Evolutionary conservation across 2,113 vertebrate species (phyloP), one percentile per base, ranked within the genome.

Genomic region (Eurypyga helias): DNA sequence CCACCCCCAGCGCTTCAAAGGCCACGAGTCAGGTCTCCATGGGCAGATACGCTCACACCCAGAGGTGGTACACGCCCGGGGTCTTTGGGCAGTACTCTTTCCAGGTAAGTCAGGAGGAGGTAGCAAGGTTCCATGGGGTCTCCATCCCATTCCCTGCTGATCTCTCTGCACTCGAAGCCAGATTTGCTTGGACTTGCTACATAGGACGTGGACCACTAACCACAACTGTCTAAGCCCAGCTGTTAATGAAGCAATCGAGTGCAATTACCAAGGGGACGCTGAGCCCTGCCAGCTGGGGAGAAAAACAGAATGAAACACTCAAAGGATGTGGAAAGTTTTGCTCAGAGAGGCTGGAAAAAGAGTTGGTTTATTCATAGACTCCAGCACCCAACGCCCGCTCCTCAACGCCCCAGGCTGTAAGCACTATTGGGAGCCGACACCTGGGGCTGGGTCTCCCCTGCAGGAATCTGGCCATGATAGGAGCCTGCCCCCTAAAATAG

Each of bases 71-170:
- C 9, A 2, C 14, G 55, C 19, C 51, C 21, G 17, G 46, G 26
- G 10, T 12, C 20, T 48, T n/a, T 13, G 25, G 23, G 26, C 45
- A 89, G 0, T 0, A 23, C 41, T 58, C n/a, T 38, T 54, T 20
- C 58, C 41, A 49, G 28, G 24, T 43, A 11, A 2, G 0, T 21
- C 13, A 29, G 29, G 51, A 9, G 38, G 76, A 66, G 16, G 62
- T 18, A 24, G 11, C 0, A 1, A 36, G 46, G 28, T 69, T n/a
- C 29, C 29, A 12, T 1, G 41, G 20, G 11, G 11, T 8, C 21
- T 61, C 51, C 51, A 16, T 11, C 21, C 25, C 24, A 10, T 3
- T 75, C 80, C 45, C 83, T 45, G 55, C 21, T 70, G 70, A 10
- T 36, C 41, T 49, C 87, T 4, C 1, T 3, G 8, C 7, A 17